Conservation (phyloP, 2,888 invertebrate genomes). For the Erpobdella octoculata region DNA sequence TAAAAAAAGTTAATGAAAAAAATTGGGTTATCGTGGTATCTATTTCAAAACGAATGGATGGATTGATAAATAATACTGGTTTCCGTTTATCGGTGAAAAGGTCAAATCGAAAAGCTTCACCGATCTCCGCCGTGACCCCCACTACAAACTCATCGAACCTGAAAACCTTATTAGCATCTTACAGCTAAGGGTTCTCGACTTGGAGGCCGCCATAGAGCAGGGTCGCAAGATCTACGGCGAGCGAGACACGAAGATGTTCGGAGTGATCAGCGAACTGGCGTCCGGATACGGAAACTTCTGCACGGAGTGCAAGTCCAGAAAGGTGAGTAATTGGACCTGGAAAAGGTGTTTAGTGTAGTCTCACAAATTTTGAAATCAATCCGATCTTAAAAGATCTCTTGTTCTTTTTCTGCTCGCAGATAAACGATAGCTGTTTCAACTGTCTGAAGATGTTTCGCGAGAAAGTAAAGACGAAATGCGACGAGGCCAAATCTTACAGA, state of each 20-base stretch:
- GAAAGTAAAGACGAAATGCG: constrained; percentile 38
- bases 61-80: too few relatives aligned
- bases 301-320: constrained; percentile 38
- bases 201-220: constrained; percentile 32
- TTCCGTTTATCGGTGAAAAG: too few relatives aligned
- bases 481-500: constrained; percentile 36
- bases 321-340: constrained; percentile 35
- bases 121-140: constrained; percentile 42
- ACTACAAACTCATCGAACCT: constrained; percentile 39
- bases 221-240: constrained; percentile 26
- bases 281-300: constrained; percentile 40
- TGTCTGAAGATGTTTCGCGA: constrained; percentile 40
- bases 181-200: constrained; percentile 36
- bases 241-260: constrained; percentile 5
- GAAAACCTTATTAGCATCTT: constrained; percentile 42
- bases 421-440: constrained; percentile 37
- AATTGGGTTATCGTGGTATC: too few relatives aligned
- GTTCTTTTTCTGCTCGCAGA: background rate
- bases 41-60: too few relatives aligned
- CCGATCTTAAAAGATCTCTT: background rate
- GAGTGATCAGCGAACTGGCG: constrained; percentile 36
- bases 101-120: constrained; percentile 38
- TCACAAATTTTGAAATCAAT: too few relatives aligned
- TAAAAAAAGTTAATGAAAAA: too few relatives aligned
- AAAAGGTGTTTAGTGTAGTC: too few relatives aligned